phyloP scores from a whole-genome alignment of 1,140 invertebrate genomes.

The Lucilia cuprina region DNA sequence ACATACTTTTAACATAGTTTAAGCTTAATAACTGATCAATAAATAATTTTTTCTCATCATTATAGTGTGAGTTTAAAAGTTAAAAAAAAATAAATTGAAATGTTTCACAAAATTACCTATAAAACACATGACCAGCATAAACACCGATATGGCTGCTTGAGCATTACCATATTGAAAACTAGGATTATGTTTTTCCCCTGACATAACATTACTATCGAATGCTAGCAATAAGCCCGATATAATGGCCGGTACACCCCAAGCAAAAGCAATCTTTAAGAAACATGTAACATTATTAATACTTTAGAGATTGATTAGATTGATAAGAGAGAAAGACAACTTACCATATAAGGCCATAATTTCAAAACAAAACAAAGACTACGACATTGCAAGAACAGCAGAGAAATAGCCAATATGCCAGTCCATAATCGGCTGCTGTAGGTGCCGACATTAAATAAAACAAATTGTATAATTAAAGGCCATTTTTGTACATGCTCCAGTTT shows the following conservation, averaged over 20 bases:
- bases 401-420: conserved; percentile 81
- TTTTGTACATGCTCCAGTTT: conserved; percentile 63
- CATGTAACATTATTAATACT: neutral
- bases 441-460: conserved; percentile 75
- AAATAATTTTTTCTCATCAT: conserved; percentile 16
- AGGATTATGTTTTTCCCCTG: conserved; percentile 71
- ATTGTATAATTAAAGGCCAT: conserved; percentile 74
- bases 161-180: conserved; percentile 81
- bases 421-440: conserved; percentile 82
- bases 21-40: conserved; percentile 20
- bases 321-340: conserved; percentile 34
- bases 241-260: conserved; percentile 73
- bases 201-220: conserved; percentile 63
- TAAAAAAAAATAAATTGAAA: too few species aligned
- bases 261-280: conserved; percentile 70
- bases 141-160: conserved; percentile 74
- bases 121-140: conserved; percentile 72
- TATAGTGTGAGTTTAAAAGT: neutral
- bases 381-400: conserved; percentile 81
- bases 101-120: conserved; percentile 65
- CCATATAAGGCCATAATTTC: conserved; percentile 70
- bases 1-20: neutral
- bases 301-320: neutral
- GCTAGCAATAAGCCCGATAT: conserved; percentile 67
- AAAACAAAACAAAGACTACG: conserved; percentile 82